Evolutionary conservation across 2,888 invertebrate genomes (phyloP), one percentile per base, ranked within the genome.

Genomic region (Noctua fimbriata): DNA sequence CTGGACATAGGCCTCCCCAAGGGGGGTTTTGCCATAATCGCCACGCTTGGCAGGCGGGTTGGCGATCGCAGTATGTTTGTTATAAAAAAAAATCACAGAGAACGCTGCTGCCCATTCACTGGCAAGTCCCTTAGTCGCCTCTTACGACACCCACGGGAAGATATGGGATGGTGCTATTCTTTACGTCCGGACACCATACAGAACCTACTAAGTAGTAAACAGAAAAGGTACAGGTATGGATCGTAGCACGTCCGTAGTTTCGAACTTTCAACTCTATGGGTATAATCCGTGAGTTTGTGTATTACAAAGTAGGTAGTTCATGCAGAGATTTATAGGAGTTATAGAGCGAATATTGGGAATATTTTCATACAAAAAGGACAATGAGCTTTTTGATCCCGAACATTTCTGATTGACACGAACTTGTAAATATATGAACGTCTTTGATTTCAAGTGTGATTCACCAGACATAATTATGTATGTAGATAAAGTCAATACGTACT

Each of bases 361-460:
- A 24, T 24, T 55, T 24, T 9, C 52, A 24, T 24, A 24, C 24
- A 24, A 55, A 55, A 10, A 24, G 18, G 18, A 21, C 52, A 6
- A 21, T 52, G 21, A 18, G 52, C 52, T 9, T 18, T 52, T 52
- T 24, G 52, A 55, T 55, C 24, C 10, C 9, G 24, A 24, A 24
- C 10, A 24, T 24, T 55, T 55, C 24, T 55, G 24, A 55, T 55
- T 55, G 52, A 55, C 10, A 55, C 24, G 21, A 52, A 21, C 49
- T 49, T 10, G 10, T 58, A n/a, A 58, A 58, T n/a, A 58, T n/a
- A 12, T 41, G 6, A 18, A 18, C 24, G 1, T 78, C n/a, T 63
- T 58, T n/a, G 10, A 58, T 47, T 78, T 79, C 41, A 28, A 28
- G 18, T 63, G 78, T 12, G 41, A 49, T 41, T 41, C 32, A 32